These are phyloP conservation scores for Pandemis heparana DNA, from an alignment of 2,888 invertebrate species.

Conservation along the genomic window DNA sequence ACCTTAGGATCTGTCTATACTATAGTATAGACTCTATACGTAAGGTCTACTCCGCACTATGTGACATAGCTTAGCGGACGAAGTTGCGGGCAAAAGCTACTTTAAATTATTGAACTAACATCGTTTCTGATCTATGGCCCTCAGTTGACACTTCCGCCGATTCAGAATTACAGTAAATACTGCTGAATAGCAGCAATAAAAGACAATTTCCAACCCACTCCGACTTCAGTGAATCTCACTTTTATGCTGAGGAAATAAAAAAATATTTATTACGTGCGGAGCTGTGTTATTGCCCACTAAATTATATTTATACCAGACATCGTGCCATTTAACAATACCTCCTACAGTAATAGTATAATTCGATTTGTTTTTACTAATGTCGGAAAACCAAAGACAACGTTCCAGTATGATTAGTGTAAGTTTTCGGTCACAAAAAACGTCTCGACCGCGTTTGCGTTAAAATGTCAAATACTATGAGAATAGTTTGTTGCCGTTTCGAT, in stretches of 20 bases:
- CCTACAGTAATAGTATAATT: slow-evolving; percentile 1
- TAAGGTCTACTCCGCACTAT: too few species aligned
- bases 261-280: slow-evolving; percentile 22
- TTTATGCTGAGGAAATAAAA: slow-evolving; percentile 20
- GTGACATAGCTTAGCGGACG: too few species aligned
- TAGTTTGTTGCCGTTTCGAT: too few species aligned
- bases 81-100: neutral
- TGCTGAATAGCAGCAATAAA: neutral
- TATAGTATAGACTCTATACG: too few species aligned
- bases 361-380: slow-evolving; percentile 4
- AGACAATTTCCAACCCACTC: slow-evolving; percentile 2
- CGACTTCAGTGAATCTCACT: slow-evolving; percentile 21
- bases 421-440: too few species aligned
- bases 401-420: too few species aligned
- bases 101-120: neutral
- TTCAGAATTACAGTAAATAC: neutral
- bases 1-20: too few species aligned
- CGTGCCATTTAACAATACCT: slow-evolving; percentile 20
- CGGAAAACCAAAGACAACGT: neutral
- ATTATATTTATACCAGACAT: slow-evolving; percentile 20
- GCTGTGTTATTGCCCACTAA: slow-evolving; percentile 21
- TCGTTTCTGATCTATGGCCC: neutral
- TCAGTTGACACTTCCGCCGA: neutral
- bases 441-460: too few species aligned
- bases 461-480: too few species aligned